Base-by-base conservation (phyloP, 2,797 vertebrate genomes). In the Leptodactylus fallax region DNA sequence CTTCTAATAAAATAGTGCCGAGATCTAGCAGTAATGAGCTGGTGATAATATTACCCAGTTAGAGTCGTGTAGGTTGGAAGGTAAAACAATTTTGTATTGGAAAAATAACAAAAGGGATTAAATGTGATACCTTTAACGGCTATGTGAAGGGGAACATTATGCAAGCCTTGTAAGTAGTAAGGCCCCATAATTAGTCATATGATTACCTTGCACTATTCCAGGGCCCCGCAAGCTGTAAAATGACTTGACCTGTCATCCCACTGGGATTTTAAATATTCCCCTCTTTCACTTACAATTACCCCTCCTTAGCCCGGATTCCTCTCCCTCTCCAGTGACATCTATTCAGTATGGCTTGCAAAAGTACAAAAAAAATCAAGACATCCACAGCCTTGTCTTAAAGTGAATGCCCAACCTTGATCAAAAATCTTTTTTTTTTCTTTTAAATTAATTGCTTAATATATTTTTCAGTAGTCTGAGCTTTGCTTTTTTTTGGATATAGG, bases 71-170 rank as follows among this genome's bases (percentile, higher is more conserved):
- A 72, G 19, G 65, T 69, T 84, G 83, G 71, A 85, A 49, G 83
- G 83, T 85, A 85, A 85, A 85, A 77, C 83, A 49, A 76, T 61
- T 77, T 77, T 85, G 71, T 77, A 77, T 85, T 85, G 83, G 83
- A 77, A 85, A 85, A 77, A 77, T 77, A 85, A 77, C 71, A 77
- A 65, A 61, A 61, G 17, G 83, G 72, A 85, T 78, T 63, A 77
- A 85, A 77, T 53, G n/a, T 49, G 58, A 85, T 78, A 77, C 72
- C 58, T 77, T 78, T 77, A 51, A 51, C 83, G 45, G 83, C 83
- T 63, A 85, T 12, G 56, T 65, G 45, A 77, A 65, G 3, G 76
- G 58, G 72, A 77, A 77, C 83, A 63, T 85, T 85, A 60, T 76
- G 36, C 56, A 23, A 25, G 71, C 21, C 45, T 77, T 25, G 56